Evolutionary conservation across 2,888 invertebrate species (phyloP).

Genomic region (Leptodirus hochenwartii): DNA sequence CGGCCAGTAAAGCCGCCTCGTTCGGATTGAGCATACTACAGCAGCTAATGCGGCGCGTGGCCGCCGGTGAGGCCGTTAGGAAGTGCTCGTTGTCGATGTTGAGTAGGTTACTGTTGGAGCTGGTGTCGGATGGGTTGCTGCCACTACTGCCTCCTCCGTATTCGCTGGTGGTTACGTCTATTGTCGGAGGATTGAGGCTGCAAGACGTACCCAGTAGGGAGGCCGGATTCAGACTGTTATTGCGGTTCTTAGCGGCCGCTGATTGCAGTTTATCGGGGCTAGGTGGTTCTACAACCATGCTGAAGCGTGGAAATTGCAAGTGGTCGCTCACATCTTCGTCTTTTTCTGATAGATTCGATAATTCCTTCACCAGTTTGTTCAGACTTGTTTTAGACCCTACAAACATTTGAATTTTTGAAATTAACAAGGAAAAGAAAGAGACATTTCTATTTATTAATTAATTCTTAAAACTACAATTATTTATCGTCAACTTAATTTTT

Average conservation of each 20-base stretch:
- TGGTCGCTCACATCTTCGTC: conserved; percentile 11
- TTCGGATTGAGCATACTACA: conserved; percentile 71
- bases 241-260: conserved; percentile 23
- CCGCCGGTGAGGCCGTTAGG: conserved; percentile 61
- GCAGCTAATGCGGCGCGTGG: conserved; percentile 77
- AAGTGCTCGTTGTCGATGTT: conserved; percentile 46
- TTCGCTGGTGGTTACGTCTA: too few species aligned
- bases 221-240: conserved; percentile 19
- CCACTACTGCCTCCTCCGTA: not conserved
- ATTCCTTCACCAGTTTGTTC: conserved; percentile 24
- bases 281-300: conserved; percentile 57
- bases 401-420: too few species aligned
- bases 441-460: too few species aligned
- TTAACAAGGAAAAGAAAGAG: too few species aligned
- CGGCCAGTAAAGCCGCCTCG: conserved; percentile 40
- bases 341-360: conserved; percentile 15
- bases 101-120: conserved; percentile 38
- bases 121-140: not conserved
- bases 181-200: too few species aligned
- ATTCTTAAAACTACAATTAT: too few species aligned
- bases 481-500: too few species aligned
- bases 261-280: conserved; percentile 38
- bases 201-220: not conserved
- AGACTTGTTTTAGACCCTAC: conserved; percentile 16
- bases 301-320: conserved; percentile 41